phyloP scores from a whole-genome alignment of 92 coral and sea anemone genomes.

The Virgularia gustaviana region DNA sequence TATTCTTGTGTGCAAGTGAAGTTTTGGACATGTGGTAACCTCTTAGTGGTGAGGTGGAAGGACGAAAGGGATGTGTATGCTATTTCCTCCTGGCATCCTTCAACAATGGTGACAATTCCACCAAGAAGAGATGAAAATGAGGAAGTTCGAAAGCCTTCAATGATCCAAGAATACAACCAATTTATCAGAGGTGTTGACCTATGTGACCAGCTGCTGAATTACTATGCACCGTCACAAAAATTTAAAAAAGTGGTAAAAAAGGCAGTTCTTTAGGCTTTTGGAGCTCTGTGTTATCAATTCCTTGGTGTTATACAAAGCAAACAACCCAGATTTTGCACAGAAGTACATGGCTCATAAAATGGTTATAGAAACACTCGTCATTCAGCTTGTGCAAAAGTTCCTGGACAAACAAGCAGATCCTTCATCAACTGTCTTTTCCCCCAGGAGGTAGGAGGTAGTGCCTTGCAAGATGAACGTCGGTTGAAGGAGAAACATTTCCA shows the following conservation, averaged over 20 bases:
- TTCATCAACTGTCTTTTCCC: not conserved
- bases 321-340: not conserved
- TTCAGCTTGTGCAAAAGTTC: not conserved
- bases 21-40: constrained; percentile 5
- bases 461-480: not conserved
- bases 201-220: constrained; percentile 48
- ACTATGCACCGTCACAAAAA: constrained; percentile 39
- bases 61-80: constrained; percentile 6
- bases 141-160: constrained; percentile 41
- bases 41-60: not conserved
- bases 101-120: not conserved
- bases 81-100: not conserved
- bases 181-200: constrained; percentile 51
- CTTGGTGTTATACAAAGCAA: constrained; percentile 16
- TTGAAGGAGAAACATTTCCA: not conserved
- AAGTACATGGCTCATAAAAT: constrained; percentile 3
- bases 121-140: constrained; percentile 7
- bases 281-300: constrained; percentile 51
- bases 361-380: not conserved
- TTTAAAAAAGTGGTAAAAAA: constrained; percentile 27
- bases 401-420: not conserved
- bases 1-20: not conserved
- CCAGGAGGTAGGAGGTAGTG: not conserved
- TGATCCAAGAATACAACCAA: constrained; percentile 46
- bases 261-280: constrained; percentile 38